Evolutionary conservation across 2,888 invertebrate species (phyloP).

Genomic region (Yponomeuta evonymella): DNA sequence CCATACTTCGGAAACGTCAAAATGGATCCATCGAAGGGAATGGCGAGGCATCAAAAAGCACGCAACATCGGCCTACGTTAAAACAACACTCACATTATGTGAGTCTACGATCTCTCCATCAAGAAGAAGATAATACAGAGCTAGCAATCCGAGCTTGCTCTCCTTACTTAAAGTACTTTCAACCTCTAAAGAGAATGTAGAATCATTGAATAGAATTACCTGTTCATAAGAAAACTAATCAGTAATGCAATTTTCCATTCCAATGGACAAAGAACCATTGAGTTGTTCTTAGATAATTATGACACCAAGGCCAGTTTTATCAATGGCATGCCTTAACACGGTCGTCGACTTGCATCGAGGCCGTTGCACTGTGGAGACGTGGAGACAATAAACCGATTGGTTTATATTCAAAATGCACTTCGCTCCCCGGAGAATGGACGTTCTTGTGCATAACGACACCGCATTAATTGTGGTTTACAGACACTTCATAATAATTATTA

Average conservation of each 20-base stretch:
- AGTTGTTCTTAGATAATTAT: background rate
- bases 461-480: no score
- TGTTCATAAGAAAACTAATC: background rate
- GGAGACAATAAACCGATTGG: conserved; percentile 4
- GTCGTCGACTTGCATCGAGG: conserved; percentile 8
- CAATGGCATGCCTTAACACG: conserved; percentile 10
- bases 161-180: background rate
- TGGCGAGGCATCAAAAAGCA: no score
- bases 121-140: no score
- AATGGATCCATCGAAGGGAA: no score
- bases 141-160: background rate
- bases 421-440: background rate
- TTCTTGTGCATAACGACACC: background rate
- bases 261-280: background rate
- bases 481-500: no score
- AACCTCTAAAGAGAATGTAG: background rate
- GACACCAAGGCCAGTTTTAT: conserved; percentile 3
- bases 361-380: conserved; percentile 5
- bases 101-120: no score
- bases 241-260: background rate
- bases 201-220: background rate
- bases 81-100: no score
- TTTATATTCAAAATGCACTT: background rate
- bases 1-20: no score
- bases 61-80: no score